Percentiles rank a stretch among this genome's conserved stretches.
Conservation (phyloP, 1,140 invertebrate genomes). For the Drosophila sulfurigaster region DNA sequence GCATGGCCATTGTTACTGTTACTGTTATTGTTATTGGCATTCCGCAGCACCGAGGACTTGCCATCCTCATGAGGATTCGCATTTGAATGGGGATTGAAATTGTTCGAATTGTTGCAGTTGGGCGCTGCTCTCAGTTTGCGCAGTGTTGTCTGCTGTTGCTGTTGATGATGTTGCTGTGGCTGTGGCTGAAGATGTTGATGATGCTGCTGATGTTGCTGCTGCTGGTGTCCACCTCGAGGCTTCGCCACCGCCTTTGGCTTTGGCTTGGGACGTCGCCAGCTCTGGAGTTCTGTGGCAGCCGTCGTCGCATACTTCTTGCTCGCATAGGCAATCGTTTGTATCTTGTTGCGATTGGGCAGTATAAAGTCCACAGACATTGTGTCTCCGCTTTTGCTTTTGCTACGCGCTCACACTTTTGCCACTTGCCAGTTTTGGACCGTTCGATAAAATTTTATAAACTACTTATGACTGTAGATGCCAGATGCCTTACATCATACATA, state of each 20-base stretch:
- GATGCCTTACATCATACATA: slow-evolving; percentile 2
- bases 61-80: slow-evolving; percentile 38
- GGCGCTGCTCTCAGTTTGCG: slow-evolving; percentile 52
- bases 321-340: slow-evolving; percentile 78
- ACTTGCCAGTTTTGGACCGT: slow-evolving; percentile 66
- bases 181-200: slow-evolving; percentile 22
- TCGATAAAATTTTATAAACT: slow-evolving; percentile 53
- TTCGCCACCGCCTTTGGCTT: slow-evolving; percentile 46
- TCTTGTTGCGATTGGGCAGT: slow-evolving; percentile 80
- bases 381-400: slow-evolving; percentile 38
- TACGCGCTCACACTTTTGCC: slow-evolving; percentile 26
- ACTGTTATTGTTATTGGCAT: slow-evolving; percentile 72
- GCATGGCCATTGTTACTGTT: slow-evolving; percentile 24
- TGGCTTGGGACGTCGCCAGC: slow-evolving; percentile 59
- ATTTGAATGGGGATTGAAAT: slow-evolving; percentile 16
- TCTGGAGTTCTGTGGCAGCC: slow-evolving; percentile 31
- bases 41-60: slow-evolving; percentile 61
- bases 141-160: slow-evolving; percentile 50
- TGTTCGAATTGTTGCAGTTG: slow-evolving; percentile 4
- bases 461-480: slow-evolving; percentile 38
- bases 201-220: slow-evolving; percentile 21
- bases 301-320: slow-evolving; percentile 73
- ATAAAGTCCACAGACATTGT: slow-evolving; percentile 79
- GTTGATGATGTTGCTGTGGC: slow-evolving; percentile 46
- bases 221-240: slow-evolving; percentile 19